phyloP scores from a whole-genome alignment of 2,113 vertebrate genomes.

The Picathartes gymnocephalus region DNA sequence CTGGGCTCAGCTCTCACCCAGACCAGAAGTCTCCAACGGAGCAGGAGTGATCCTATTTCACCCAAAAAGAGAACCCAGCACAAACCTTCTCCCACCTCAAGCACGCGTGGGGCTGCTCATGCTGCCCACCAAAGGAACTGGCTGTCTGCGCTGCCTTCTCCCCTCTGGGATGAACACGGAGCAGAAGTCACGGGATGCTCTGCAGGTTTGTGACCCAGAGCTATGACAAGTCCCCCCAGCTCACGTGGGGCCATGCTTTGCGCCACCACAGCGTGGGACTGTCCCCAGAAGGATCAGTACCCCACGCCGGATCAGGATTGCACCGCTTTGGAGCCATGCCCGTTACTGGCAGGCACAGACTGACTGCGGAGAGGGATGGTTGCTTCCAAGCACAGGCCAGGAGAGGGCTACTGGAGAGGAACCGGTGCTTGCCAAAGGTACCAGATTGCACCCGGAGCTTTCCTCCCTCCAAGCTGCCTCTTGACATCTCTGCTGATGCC shows the following conservation, averaged over 20 bases:
- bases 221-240: neutral
- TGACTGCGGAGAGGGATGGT: neutral
- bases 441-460: neutral
- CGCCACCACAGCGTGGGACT: rapidly evolving
- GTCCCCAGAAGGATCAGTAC: neutral
- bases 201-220: neutral
- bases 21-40: neutral
- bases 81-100: rapidly evolving
- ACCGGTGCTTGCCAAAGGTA: neutral
- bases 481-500: neutral
- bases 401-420: neutral
- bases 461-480: neutral
- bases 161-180: neutral
- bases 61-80: neutral
- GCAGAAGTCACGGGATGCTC: neutral
- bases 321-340: rapidly evolving
- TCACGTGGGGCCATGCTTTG: rapidly evolving
- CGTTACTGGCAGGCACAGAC: neutral
- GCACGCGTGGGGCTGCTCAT: rapidly evolving
- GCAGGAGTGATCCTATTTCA: neutral
- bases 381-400: neutral
- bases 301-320: rapidly evolving
- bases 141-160: neutral
- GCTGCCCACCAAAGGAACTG: neutral
- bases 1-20: neutral